A percentile compares a stretch with the other conserved stretches of the same genome.
These are phyloP conservation scores for Pygmarrhopalites habei DNA, from an alignment of 1,140 invertebrate species.

Conservation along the genomic window DNA sequence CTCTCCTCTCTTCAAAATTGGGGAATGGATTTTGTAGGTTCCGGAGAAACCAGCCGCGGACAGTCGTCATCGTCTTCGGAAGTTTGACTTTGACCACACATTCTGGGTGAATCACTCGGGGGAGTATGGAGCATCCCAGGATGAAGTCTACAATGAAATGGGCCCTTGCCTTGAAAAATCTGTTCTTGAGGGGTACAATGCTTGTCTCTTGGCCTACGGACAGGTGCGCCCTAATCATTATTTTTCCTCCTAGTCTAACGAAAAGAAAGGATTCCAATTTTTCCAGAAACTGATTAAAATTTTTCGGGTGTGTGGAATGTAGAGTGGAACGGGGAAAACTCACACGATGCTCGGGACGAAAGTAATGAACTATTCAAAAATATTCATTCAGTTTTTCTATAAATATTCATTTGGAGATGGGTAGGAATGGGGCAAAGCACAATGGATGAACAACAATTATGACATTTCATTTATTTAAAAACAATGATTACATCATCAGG, in stretches of 20 bases:
- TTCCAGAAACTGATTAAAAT: conserved; percentile 10
- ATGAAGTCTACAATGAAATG: conserved; percentile 54
- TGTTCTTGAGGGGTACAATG: conserved; percentile 52
- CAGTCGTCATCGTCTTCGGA: conserved; percentile 56
- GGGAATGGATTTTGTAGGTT: no score
- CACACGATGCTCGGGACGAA: conserved; percentile 65
- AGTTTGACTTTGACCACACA: conserved; percentile 63
- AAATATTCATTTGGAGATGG: background rate
- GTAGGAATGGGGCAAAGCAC: no score
- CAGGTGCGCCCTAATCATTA: conserved; percentile 48
- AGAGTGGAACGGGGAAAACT: conserved; percentile 69
- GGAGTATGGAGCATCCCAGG: conserved; percentile 32
- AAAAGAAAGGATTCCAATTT: no score
- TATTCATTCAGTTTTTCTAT: background rate
- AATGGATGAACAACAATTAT: no score
- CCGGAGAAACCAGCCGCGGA: conserved; percentile 56
- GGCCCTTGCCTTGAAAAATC: conserved; percentile 56
- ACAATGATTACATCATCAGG: no score
- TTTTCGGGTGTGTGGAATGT: no score
- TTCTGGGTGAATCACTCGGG: conserved; percentile 55
- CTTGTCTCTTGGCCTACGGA: conserved; percentile 67
- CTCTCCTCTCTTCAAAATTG: no score
- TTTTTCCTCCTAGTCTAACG: no score
- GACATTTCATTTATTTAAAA: no score
- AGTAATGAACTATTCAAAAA: conserved; percentile 40